Base-by-base conservation (phyloP, 2,888 invertebrate species). In the Nemotelus nigrinus region DNA sequence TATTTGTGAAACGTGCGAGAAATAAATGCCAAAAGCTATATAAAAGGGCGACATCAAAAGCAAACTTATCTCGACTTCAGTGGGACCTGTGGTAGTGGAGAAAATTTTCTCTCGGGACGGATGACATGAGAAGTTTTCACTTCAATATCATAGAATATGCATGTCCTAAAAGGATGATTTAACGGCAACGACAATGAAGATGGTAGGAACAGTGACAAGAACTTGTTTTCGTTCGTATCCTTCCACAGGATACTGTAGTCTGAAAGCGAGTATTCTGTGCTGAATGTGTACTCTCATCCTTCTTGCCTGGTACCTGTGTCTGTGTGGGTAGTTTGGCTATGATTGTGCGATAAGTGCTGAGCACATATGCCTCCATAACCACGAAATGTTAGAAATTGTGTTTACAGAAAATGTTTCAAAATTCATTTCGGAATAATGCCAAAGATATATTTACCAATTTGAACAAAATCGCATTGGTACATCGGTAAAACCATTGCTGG, bases 111-210 rank as follows among this genome's bases (percentile, higher is more conserved):
- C 41, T 47, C 2, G 48, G 25, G 50, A n/a, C 44, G 47, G 39
- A 7, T 60, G 60, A 2, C 65, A 44, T 8, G 48, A 67, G 25
- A 65, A 65, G 60, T 7, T 41, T 39, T 25, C 2, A 3, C 67
- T 68, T 39, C n/a, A 39, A 70, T 70, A 70, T 57, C 10, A 41
- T 57, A 8, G 71, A 8, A 71, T 71, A 71, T 71, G 70, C 39
- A n/a, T 68, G 39, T 47, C 47, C 65, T 70, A 43, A 44, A 55
- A 70, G 57, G 55, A 70, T 70, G n/a, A 55, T 70, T 8, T 25
- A 65, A n/a, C n/a, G 45, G 48, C 48, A n/a, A 10, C 25, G 67
- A 8, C 7, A 43, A 39, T 41, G 43, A 63, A 39, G 10, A 3
- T 43, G 63, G 39, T 39, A 25, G 8, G 3, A 63, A 63, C 2